These are phyloP conservation scores for Trachemys scripta DNA, from an alignment of 2,113 vertebrate species.

Conservation along the genomic window DNA sequence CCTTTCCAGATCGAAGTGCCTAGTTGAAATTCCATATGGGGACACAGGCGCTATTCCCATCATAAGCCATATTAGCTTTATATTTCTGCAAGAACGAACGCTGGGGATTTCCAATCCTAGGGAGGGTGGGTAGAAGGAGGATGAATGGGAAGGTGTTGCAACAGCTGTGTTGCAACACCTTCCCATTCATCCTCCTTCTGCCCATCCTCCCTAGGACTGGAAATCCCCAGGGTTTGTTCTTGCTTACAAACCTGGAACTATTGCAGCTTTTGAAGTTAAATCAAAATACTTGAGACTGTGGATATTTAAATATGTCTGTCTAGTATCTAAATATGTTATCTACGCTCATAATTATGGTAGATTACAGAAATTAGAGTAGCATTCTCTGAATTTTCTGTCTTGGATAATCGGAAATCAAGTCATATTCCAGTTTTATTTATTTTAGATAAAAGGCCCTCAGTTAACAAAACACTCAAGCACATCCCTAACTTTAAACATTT, in stretches of 20 bases:
- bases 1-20: neutral
- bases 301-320: neutral
- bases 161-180: neutral
- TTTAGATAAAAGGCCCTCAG: rapidly evolving
- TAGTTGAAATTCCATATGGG: neutral
- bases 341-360: neutral
- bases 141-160: too few species aligned
- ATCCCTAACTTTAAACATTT: neutral
- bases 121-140: too few species aligned
- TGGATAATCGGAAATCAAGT: neutral
- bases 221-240: neutral
- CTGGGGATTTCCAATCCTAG: too few species aligned
- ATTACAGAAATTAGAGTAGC: neutral
- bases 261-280: neutral
- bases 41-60: neutral
- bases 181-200: neutral
- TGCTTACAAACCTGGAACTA: neutral
- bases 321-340: neutral
- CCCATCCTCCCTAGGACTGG: neutral
- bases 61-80: neutral
- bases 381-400: neutral
- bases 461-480: neutral
- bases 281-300: neutral
- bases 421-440: neutral
- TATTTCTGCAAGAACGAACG: rapidly evolving